Evolutionary conservation across 2,888 invertebrate species (phyloP), one percentile per base, ranked within the genome.

Genomic region (Mallateleia sp.): DNA sequence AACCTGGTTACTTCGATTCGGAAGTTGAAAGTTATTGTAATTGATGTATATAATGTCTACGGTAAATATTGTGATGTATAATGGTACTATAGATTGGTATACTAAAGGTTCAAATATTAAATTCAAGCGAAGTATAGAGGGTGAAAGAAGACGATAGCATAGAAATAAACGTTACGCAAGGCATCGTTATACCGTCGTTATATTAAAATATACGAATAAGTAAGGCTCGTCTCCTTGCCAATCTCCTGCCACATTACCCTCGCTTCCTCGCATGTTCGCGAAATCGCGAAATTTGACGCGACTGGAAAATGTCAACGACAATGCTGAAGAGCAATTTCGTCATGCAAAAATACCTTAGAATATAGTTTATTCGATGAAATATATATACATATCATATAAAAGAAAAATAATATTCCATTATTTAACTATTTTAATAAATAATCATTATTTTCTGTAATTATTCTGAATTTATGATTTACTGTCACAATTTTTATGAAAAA

Each of bases 151-250:
- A 72, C 81, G 77, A 87, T 80, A 72, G 89, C 89, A 90, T 89
- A 90, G 91, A 90, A 91, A 91, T 91, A 92, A 93, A 91, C 88
- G 92, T 91, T 91, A 90, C 83, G 87, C 90, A 83, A 89, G 89
- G 89, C 87, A 88, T 93, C 92, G 91, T 93, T 93, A 92, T 91
- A 90, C 89, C 92, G 88, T 92, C 93, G 91, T 93, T 93, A 92
- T 93, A 93, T 93, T 92, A 94, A 93, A 93, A 93, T 92, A 92
- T 91, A 91, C 92, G 91, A 93, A 92, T 93, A 92, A 93, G 91
- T 91, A 92, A 92, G 89, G 83, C 89, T 92, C 92, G 87, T 88
- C 92, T 88, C 85, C 84, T 88, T 85, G 88, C 88, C 87, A 87
- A 71, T 85, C 87, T 88, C 88, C 89, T 80, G 87, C 60, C 81